These are phyloP conservation scores for Symphodus melops DNA, from an alignment of 2,113 vertebrate genomes.

Conservation along the genomic window DNA sequence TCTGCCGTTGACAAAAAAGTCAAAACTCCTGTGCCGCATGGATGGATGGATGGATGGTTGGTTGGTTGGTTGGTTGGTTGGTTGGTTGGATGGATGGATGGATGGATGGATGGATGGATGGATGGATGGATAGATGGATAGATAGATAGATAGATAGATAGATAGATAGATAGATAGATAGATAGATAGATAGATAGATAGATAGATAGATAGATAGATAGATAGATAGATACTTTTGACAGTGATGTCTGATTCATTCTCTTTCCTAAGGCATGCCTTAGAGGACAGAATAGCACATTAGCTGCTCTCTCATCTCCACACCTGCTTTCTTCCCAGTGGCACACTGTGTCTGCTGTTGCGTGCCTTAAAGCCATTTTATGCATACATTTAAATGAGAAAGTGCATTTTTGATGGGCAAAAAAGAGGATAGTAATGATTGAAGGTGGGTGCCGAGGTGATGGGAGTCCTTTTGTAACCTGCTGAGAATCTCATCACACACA, in stretches of 20 bases:
- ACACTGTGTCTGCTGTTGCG: conserved; percentile 47
- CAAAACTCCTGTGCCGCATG: no score
- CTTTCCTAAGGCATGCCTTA: conserved; percentile 30
- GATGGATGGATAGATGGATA: no score
- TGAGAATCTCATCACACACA: conserved; percentile 69
- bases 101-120: no score
- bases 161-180: no score
- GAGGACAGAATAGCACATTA: conserved; percentile 45
- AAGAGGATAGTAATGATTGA: not conserved
- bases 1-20: no score
- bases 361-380: conserved; percentile 52
- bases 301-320: conserved; percentile 44
- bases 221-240: not conserved
- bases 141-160: no score
- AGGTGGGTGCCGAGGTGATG: conserved; percentile 38
- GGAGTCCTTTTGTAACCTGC: conserved; percentile 51
- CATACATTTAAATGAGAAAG: conserved; percentile 53
- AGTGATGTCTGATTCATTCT: conserved; percentile 16
- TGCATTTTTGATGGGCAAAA: not conserved
- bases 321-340: conserved; percentile 54
- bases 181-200: no score
- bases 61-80: no score
- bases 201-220: no score
- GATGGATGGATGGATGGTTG: no score
- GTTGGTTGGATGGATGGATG: no score